Evolutionary conservation across 2,888 invertebrate species (phyloP).

Genomic region (Cosmopolites sordidus): DNA sequence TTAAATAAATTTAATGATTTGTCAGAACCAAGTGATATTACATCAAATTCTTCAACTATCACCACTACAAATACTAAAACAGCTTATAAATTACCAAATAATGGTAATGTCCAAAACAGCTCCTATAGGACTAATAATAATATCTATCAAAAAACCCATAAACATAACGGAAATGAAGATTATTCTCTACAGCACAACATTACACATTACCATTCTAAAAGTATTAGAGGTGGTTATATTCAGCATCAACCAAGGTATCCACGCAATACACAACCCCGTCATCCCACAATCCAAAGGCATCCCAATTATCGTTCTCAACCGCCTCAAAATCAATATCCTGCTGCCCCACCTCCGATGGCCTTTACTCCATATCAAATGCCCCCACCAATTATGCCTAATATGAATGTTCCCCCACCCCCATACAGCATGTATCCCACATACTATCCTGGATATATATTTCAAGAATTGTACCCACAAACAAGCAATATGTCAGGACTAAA

Average conservation of each 20-base stretch:
- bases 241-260: background rate
- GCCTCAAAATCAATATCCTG: conserved; percentile 18
- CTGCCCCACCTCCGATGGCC: conserved; percentile 28
- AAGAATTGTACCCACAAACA: conserved; percentile 36
- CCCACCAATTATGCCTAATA: conserved; percentile 32
- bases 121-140: too few relatives aligned
- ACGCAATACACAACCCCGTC: conserved; percentile 5
- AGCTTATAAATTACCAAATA: too few relatives aligned
- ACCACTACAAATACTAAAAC: too few relatives aligned
- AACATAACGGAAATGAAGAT: background rate
- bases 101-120: too few relatives aligned
- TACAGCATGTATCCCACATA: conserved; percentile 31
- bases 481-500: conserved; percentile 2
- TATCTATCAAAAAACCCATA: background rate
- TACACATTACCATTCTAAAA: conserved; percentile 5
- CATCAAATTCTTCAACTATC: too few relatives aligned
- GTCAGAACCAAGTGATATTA: too few relatives aligned
- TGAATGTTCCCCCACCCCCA: conserved; percentile 37
- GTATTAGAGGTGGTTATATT: background rate
- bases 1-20: too few relatives aligned
- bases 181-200: background rate
- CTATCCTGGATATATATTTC: conserved; percentile 41
- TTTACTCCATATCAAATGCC: conserved; percentile 36
- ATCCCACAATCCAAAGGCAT: conserved; percentile 7
- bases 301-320: conserved; percentile 8